Evolutionary conservation across 2,113 vertebrate species (phyloP).

Genomic region (Atractosteus spatula): DNA sequence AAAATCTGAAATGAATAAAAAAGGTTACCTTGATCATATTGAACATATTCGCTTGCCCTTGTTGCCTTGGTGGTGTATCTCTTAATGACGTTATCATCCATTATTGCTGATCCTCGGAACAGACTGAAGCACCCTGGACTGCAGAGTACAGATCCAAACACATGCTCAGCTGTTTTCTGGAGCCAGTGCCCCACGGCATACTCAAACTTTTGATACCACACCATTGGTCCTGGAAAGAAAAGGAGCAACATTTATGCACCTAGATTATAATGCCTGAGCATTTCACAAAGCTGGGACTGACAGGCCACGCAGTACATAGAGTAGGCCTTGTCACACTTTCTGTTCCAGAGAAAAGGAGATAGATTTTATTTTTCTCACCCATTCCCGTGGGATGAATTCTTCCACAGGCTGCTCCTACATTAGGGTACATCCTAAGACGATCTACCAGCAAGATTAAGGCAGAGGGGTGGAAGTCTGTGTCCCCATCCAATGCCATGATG

Average conservation of each 20-base stretch:
- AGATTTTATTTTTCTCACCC: conserved; percentile 49
- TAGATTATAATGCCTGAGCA: too few relatives aligned
- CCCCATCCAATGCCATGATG: conserved; percentile 73
- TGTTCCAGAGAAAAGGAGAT: too few relatives aligned
- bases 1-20: neutral
- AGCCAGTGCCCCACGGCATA: conserved; percentile 79
- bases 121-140: conserved; percentile 77
- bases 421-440: conserved; percentile 69
- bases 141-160: conserved; percentile 74
- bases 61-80: conserved; percentile 68
- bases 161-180: conserved; percentile 76
- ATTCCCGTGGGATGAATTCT: conserved; percentile 78
- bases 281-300: too few relatives aligned
- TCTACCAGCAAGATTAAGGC: conserved; percentile 71
- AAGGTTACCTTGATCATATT: conserved; percentile 71
- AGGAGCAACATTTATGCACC: too few relatives aligned
- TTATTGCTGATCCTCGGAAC: conserved; percentile 69
- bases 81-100: conserved; percentile 74
- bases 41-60: conserved; percentile 64
- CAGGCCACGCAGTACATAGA: too few relatives aligned
- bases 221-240: conserved; percentile 65
- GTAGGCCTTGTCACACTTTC: too few relatives aligned
- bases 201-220: conserved; percentile 82
- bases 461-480: conserved; percentile 75
- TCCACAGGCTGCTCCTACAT: conserved; percentile 74